phyloP scores from a whole-genome alignment of 2,113 vertebrate species.

The Megaptera novaeangliae region DNA sequence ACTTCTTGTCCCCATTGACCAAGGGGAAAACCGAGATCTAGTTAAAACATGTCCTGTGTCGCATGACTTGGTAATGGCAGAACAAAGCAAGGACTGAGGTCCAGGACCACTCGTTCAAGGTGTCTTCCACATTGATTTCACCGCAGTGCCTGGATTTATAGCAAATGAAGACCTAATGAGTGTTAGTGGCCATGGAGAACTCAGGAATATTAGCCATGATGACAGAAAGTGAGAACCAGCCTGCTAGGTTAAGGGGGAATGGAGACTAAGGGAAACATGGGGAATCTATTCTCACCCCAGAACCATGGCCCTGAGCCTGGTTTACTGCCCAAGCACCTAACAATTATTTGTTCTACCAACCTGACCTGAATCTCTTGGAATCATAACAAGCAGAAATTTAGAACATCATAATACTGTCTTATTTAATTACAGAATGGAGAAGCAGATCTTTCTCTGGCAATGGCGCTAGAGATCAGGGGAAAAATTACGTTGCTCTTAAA shows the following conservation, averaged over 20 bases:
- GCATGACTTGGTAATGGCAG: neutral
- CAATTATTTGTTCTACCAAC: neutral
- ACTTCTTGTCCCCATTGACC: neutral
- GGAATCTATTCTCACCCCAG: neutral
- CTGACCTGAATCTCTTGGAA: neutral
- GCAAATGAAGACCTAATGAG: neutral
- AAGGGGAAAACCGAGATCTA: neutral
- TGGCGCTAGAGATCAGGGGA: neutral
- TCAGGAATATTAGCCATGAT: neutral
- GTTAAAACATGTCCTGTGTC: neutral
- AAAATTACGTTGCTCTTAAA: neutral
- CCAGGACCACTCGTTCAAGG: neutral
- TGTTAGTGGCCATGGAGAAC: neutral
- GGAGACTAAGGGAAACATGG: neutral
- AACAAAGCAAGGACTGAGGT: neutral
- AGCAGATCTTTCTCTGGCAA: neutral
- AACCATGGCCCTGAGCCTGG: neutral
- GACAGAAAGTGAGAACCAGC: neutral
- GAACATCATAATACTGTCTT: neutral
- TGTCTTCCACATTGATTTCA: neutral
- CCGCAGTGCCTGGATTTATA: neutral
- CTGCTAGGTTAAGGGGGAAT: neutral
- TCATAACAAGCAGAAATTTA: neutral
- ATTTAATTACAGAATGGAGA: neutral
- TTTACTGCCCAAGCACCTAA: neutral